Base-by-base conservation (phyloP, 2,888 invertebrate species). In the Melinaea marsaeus region DNA sequence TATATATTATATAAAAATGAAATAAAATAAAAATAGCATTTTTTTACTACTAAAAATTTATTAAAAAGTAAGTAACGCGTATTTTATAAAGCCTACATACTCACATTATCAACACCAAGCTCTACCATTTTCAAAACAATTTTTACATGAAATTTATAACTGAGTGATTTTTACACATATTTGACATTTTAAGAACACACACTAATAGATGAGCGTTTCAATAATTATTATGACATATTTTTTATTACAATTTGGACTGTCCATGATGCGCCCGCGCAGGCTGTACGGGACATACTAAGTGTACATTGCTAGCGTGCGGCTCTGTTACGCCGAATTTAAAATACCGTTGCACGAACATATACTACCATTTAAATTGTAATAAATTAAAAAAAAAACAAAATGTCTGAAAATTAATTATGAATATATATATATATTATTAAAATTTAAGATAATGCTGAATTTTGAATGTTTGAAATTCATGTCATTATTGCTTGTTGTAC, bases 181-280 rank as follows among this genome's bases (percentile, higher is more conserved):
- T 42, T 42, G 42, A 3, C 7, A 42, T 42, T 37, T 37, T 37
- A 37, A 7, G 9, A 7, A 42, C 7, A 42, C 6, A 42, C 42
- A 42, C 42, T 9, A 42, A 9, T 9, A 6, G 9, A 42, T 9
- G 1, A 37, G 7, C 11, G 7, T 42, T 6, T 42, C 11, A 42
- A 9, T 9, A 11, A 42, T 11, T 42, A 9, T 32, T 5, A n/a
- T n/a, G 4, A 48, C 5, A 51, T 51, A 32, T 51, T 32, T 51
- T 51, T 32, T 32, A 51, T 51, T 9, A 5, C 7, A 51, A 51
- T 51, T 80, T 79, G 80, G 79, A 76, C 73, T 72, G 75, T 77
- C 74, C 73, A 68, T 69, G 72, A 69, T 71, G 69, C 71, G 71
- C 69, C 62, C 62, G 62, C 70, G 51, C 66, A 61, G 63, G 59